Base-by-base conservation (phyloP, 1,140 invertebrate genomes). In the Acromyrmex charruanus region DNA sequence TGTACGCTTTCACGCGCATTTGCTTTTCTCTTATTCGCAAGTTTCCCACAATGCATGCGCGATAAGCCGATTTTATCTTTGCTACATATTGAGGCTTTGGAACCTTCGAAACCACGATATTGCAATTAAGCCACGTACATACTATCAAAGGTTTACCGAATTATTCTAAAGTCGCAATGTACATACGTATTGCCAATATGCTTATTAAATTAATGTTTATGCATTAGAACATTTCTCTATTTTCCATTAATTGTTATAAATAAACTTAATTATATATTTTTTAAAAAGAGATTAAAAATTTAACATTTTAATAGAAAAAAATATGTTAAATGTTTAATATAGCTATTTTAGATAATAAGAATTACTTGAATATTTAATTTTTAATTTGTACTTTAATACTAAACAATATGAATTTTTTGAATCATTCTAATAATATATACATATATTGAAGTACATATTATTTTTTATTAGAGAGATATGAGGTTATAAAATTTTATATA, bases 41-140 rank as follows among this genome's bases (percentile, higher is more conserved):
- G 53, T 81, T 66, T n/a, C 49, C 31, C 51, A n/a, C 35, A 44
- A 18, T 44, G 31, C 63, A 39, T 51, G n/a, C 21, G 31, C 49
- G 51, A 80, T 81, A 71, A 58, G 51, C 51, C 51, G 66, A 81
- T 55, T 58, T 81, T 71, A 71, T 58, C 31, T 69, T 68, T 7
- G n/a, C n/a, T 55, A 53, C 28, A 14, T 55, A 14, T 69, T 5
- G 28, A 55, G 16, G 31, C 44, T 18, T 55, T 21, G 18, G 28
- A 18, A 21, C n/a, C 14, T 51, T 21, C 7, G 49, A 55, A 68
- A 55, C 12, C 12, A 53, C 16, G 6, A 10, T 55, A 35, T 16
- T 35, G 49, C 49, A 63, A 53, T 68, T 80, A 80, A 80, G 14
- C 21, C 7, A 44, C 35, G 55, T 31, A 10, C 39, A 44, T 44